Evolutionary conservation across 1,140 invertebrate genomes (phyloP).

Genomic region (Trypoxylus dichotomus): DNA sequence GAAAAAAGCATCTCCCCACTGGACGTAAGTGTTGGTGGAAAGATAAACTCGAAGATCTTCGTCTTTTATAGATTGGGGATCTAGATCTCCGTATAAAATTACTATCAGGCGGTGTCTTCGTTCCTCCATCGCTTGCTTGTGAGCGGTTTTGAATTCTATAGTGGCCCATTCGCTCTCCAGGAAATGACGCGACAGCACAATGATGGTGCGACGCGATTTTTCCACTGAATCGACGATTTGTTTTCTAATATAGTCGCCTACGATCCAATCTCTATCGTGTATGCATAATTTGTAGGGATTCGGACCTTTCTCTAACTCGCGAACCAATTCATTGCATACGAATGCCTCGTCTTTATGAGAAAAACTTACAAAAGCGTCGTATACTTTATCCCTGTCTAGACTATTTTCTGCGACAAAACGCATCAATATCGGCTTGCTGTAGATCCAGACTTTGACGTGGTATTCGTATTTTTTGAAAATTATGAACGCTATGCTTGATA

Average conservation of each 20-base stretch:
- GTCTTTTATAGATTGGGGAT: constrained; percentile 65
- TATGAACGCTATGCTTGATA: not conserved
- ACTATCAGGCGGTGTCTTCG: constrained; percentile 72
- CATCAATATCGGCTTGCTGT: constrained; percentile 63
- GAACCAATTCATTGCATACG: constrained; percentile 67
- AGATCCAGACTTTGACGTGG: constrained; percentile 72
- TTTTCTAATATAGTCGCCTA: constrained; percentile 73
- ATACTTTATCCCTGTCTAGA: constrained; percentile 72
- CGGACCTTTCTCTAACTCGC: constrained; percentile 63
- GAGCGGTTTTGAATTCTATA: constrained; percentile 80
- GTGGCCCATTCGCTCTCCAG: constrained; percentile 80
- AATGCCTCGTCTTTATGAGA: constrained; percentile 79
- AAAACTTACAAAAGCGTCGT: constrained; percentile 86
- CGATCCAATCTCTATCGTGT: constrained; percentile 78
- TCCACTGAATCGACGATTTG: constrained; percentile 80
- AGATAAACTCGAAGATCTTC: constrained; percentile 75
- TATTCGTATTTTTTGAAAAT: constrained; percentile 60
- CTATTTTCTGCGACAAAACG: constrained; percentile 71
- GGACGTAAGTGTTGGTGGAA: constrained; percentile 81
- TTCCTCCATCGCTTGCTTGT: constrained; percentile 70
- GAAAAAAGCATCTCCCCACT: constrained; percentile 81
- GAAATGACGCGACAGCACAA: constrained; percentile 80
- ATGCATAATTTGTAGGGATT: constrained; percentile 69
- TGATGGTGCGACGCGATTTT: constrained; percentile 75
- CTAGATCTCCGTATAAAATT: constrained; percentile 75